phyloP scores from a whole-genome alignment of 2,797 vertebrate genomes.

The Adelosebastes latens region DNA sequence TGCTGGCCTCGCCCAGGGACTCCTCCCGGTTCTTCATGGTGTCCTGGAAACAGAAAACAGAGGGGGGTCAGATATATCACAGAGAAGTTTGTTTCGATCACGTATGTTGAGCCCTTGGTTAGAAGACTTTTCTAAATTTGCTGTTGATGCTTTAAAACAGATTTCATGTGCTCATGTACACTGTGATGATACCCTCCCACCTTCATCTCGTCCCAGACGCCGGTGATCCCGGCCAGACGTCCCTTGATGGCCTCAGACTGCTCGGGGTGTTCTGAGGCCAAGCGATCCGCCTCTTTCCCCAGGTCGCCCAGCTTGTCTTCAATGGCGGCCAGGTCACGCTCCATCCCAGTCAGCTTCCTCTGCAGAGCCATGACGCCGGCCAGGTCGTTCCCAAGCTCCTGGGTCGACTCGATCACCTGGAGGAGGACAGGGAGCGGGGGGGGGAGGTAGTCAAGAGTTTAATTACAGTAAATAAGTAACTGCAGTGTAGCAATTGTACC shows the following conservation, averaged over 20 bases:
- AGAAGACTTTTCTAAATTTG: not conserved
- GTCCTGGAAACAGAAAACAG: constrained; percentile 57
- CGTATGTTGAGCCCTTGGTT: not conserved
- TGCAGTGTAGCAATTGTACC: not conserved
- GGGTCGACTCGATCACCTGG: constrained; percentile 95
- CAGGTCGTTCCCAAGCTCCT: constrained; percentile 96
- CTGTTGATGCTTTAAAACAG: not conserved
- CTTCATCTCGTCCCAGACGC: constrained; percentile 98
- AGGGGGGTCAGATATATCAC: not conserved
- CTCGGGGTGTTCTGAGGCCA: constrained; percentile 92
- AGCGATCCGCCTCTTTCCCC: constrained; percentile 92
- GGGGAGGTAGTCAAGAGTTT: not conserved
- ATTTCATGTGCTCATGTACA: too few species aligned
- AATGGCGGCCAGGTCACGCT: constrained; percentile 95
- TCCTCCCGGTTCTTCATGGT: constrained; percentile 94
- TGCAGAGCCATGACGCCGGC: constrained; percentile 97
- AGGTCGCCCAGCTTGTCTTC: constrained; percentile 95
- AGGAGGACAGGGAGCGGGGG: not conserved
- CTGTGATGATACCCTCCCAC: constrained; percentile 1
- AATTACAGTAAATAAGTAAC: accelerated
- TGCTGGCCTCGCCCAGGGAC: constrained; percentile 96
- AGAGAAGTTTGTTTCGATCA: not conserved
- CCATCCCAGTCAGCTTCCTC: constrained; percentile 97
- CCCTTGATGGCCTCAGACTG: constrained; percentile 93
- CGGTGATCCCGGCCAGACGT: constrained; percentile 90